A percentile compares a stretch with the other conserved stretches of the same genome.
phyloP scores from a whole-genome alignment of 2,113 vertebrate species.

The Mesoclemmys tuberculata region DNA sequence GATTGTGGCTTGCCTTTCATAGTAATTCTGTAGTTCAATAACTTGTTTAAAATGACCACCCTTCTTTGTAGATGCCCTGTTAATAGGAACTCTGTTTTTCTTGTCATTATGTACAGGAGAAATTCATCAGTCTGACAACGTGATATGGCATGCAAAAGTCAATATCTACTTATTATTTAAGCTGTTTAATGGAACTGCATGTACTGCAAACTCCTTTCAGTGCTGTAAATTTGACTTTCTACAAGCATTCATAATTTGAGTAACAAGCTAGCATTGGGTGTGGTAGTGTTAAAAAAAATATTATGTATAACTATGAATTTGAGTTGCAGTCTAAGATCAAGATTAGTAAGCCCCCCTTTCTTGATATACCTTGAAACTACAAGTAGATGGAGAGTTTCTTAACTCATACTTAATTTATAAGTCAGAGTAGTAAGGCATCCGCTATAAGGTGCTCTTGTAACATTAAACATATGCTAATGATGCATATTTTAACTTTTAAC shows the following conservation, averaged over 20 bases:
- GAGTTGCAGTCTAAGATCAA: background rate
- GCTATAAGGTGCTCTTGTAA: background rate
- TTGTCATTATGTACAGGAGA: background rate
- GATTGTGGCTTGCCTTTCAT: constrained; percentile 63
- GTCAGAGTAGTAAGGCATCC: background rate
- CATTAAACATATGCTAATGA: constrained; percentile 29
- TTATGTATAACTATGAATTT: background rate
- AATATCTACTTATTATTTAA: background rate
- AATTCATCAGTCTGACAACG: background rate
- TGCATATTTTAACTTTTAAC: background rate
- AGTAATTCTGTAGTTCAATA: constrained; percentile 54
- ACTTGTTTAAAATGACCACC: constrained; percentile 26
- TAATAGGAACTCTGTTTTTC: background rate
- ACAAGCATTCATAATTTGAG: background rate
- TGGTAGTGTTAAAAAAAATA: background rate
- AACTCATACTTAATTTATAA: background rate
- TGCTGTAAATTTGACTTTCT: background rate
- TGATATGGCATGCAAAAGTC: background rate
- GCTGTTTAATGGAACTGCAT: background rate
- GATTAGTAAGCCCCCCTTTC: background rate
- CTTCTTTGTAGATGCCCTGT: background rate
- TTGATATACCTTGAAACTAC: constrained; percentile 5
- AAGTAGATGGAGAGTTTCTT: background rate
- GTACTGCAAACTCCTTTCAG: constrained; percentile 14
- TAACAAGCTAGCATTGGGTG: background rate